phyloP scores from a whole-genome alignment of 2,888 invertebrate species.

The Drosophila trichaetosa region DNA sequence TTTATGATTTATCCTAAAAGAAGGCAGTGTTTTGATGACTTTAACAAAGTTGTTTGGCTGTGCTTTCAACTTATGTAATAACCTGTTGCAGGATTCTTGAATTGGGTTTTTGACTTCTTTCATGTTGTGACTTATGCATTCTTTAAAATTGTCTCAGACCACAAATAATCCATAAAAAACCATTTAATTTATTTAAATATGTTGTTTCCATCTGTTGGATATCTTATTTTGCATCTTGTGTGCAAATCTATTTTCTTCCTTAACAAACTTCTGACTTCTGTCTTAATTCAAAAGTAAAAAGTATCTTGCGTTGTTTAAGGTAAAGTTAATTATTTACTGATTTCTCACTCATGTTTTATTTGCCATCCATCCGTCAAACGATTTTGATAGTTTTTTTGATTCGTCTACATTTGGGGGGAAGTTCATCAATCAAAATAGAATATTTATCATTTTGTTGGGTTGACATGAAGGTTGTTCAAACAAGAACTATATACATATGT shows the following conservation, averaged over 20 bases:
- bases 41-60: neutral
- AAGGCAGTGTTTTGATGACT: neutral
- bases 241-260: neutral
- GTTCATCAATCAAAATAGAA: slow-evolving; percentile 14
- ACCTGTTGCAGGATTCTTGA: neutral
- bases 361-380: slow-evolving; percentile 41
- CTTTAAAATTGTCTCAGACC: neutral
- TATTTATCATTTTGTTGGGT: slow-evolving; percentile 59
- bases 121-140: neutral
- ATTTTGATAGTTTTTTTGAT: slow-evolving; percentile 18
- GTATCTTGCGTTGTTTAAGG: neutral
- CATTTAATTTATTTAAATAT: neutral
- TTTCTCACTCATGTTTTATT: slow-evolving; percentile 26
- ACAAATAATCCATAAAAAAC: neutral
- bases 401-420: slow-evolving; percentile 56
- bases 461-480: slow-evolving; percentile 10
- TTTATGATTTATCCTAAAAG: neutral
- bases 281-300: neutral
- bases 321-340: neutral
- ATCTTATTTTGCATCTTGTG: neutral
- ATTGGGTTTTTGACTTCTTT: neutral
- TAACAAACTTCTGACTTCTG: neutral
- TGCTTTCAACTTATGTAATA: neutral
- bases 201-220: neutral
- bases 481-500: neutral